A percentile compares a stretch with the other conserved stretches of the same genome.
Evolutionary conservation across 2,888 invertebrate species (phyloP).

Genomic region (Reticulitermes lucifugus): DNA sequence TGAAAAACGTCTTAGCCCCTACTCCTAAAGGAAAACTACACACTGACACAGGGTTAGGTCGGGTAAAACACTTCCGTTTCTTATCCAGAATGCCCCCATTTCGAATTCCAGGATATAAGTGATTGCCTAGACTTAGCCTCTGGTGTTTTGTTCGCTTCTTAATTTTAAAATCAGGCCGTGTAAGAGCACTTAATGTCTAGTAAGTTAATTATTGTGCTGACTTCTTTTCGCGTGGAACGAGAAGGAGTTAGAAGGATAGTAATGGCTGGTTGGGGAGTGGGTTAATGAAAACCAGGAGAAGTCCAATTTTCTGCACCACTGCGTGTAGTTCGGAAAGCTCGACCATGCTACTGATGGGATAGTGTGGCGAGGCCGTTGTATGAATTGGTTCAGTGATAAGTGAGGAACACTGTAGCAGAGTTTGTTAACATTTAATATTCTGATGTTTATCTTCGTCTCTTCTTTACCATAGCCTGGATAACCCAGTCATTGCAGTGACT

Average conservation of each 20-base stretch:
- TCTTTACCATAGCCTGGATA: no score
- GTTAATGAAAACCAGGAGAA: constrained; percentile 11
- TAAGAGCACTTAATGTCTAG: not conserved
- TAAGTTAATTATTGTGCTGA: not conserved
- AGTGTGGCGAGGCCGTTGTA: not conserved
- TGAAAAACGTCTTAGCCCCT: no score
- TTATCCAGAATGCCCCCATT: no score
- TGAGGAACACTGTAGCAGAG: not conserved
- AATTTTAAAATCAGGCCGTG: not conserved
- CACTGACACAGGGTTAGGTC: no score
- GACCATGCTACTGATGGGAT: not conserved
- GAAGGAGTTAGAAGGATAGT: not conserved
- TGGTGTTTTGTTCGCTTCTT: not conserved
- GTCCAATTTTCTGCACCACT: constrained; percentile 25
- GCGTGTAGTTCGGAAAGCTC: not conserved
- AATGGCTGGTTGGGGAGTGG: not conserved
- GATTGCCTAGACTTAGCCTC: not conserved
- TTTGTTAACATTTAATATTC: not conserved
- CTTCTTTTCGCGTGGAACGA: not conserved
- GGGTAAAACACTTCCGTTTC: no score
- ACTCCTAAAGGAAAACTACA: no score
- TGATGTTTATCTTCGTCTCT: not conserved
- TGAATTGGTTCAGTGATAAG: not conserved
- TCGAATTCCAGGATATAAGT: no score
- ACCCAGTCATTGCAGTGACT: no score